Evolutionary conservation across 2,888 invertebrate genomes (phyloP).

Genomic region (Nymphalis c-album): DNA sequence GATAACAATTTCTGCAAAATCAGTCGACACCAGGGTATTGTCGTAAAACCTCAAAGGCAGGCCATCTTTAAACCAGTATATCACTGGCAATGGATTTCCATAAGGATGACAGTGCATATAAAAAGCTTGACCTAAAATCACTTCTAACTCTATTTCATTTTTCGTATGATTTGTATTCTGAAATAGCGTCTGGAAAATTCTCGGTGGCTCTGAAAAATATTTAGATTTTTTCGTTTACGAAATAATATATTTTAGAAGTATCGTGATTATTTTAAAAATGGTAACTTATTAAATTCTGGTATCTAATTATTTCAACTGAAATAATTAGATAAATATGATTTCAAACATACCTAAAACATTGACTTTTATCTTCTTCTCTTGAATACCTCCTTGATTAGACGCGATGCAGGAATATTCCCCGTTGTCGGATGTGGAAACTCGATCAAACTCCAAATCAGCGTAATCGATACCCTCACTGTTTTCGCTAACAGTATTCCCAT

Average conservation of each 20-base stretch:
- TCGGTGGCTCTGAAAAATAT: constrained; percentile 66
- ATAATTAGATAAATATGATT: too few species aligned
- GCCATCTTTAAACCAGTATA: constrained; percentile 83
- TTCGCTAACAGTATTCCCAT: constrained; percentile 56
- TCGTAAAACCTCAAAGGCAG: constrained; percentile 74
- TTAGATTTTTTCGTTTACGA: not conserved
- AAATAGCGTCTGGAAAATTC: constrained; percentile 61
- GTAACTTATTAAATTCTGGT: too few species aligned
- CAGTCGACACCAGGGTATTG: constrained; percentile 60
- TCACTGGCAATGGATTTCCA: constrained; percentile 81
- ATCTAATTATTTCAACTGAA: too few species aligned
- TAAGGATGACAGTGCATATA: constrained; percentile 79
- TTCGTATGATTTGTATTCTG: constrained; percentile 46
- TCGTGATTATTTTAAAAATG: too few species aligned
- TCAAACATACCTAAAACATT: constrained; percentile 63
- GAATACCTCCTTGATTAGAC: constrained; percentile 77
- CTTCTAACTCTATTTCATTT: constrained; percentile 55
- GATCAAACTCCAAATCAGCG: constrained; percentile 58
- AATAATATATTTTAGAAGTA: not conserved
- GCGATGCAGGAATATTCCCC: constrained; percentile 82
- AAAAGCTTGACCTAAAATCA: constrained; percentile 68
- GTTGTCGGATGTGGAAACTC: constrained; percentile 49
- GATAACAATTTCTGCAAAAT: constrained; percentile 65
- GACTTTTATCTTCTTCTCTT: constrained; percentile 59
- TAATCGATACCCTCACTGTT: constrained; percentile 52